These are phyloP conservation scores for Microtus richardsoni DNA, from an alignment of 2,113 vertebrate genomes.

Conservation along the genomic window DNA sequence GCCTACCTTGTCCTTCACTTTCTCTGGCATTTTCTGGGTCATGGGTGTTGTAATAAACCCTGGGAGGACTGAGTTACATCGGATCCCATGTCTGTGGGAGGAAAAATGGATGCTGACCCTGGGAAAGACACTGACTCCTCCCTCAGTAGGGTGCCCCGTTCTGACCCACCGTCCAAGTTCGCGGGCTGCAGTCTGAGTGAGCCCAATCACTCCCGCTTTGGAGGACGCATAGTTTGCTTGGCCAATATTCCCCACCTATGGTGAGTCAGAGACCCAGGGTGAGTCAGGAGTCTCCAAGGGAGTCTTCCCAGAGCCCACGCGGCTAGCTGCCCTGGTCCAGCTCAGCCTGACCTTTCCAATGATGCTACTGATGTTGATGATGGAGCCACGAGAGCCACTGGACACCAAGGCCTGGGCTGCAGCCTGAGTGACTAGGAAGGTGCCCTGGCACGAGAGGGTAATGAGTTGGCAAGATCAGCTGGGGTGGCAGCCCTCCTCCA, in stretches of 20 bases:
- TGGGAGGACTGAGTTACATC: conserved; percentile 92
- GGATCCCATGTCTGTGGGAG: conserved; percentile 88
- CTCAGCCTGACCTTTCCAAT: conserved; percentile 90
- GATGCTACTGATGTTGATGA: conserved; percentile 93
- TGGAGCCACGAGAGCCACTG: conserved; percentile 88
- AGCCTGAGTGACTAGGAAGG: conserved; percentile 91
- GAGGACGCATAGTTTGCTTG: conserved; percentile 92
- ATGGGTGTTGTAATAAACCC: conserved; percentile 93
- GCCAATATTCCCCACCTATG: conserved; percentile 93
- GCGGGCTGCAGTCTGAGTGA: conserved; percentile 90
- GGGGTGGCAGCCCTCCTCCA: background rate
- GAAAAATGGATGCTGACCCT: conserved; percentile 30
- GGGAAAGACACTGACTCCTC: background rate
- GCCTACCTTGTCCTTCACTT: conserved; percentile 90
- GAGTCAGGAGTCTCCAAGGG: conserved; percentile 9
- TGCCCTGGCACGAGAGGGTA: conserved; percentile 84
- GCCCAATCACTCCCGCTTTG: conserved; percentile 92
- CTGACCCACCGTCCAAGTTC: conserved; percentile 87
- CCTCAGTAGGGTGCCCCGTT: background rate
- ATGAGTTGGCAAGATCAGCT: background rate
- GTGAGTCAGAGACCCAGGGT: conserved; percentile 26
- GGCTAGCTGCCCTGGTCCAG: conserved; percentile 53
- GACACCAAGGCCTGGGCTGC: conserved; percentile 90
- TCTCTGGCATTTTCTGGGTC: conserved; percentile 92
- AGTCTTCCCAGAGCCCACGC: background rate